Percentiles rank a stretch among this genome's conserved stretches.
phyloP scores from a whole-genome alignment of 2,888 invertebrate genomes.

The Cetonia aurata region DNA sequence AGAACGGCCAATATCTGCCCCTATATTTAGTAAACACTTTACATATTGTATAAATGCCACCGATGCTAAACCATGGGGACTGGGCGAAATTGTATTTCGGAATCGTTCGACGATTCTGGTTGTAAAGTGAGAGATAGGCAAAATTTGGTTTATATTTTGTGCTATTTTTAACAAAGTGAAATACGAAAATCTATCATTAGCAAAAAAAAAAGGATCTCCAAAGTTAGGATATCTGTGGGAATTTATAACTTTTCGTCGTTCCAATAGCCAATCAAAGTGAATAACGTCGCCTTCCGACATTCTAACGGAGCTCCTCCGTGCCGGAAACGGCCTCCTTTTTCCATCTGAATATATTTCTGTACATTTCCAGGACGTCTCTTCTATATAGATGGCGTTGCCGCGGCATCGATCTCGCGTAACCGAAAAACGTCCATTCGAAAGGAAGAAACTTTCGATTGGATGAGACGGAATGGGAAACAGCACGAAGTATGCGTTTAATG shows the following conservation, averaged over 20 bases:
- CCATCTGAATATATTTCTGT: conserved; percentile 16
- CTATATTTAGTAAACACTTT: conserved; percentile 55
- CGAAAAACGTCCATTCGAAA: conserved; percentile 22
- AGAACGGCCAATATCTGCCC: conserved; percentile 51
- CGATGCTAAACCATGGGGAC: conserved; percentile 7
- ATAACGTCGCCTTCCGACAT: conserved; percentile 1
- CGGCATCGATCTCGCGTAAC: conserved; percentile 21
- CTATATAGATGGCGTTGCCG: neutral
- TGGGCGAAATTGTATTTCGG: conserved; percentile 24
- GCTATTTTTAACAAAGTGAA: no score
- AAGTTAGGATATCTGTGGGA: neutral
- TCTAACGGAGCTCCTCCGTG: conserved; percentile 1
- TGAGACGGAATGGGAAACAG: conserved; percentile 62
- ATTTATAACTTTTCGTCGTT: neutral
- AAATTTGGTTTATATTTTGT: no score
- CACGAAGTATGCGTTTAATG: conserved; percentile 69
- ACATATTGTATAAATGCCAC: conserved; percentile 52
- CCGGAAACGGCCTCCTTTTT: conserved; percentile 9
- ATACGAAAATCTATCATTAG: no score
- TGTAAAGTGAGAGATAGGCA: no score
- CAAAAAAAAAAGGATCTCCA: no score
- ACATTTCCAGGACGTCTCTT: conserved; percentile 20
- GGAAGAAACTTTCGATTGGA: conserved; percentile 62
- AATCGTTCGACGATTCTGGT: conserved; percentile 8
- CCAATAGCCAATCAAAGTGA: conserved; percentile 24